Conservation (phyloP, 2,797 vertebrate species). For the Urocyon cinereoargenteus region DNA sequence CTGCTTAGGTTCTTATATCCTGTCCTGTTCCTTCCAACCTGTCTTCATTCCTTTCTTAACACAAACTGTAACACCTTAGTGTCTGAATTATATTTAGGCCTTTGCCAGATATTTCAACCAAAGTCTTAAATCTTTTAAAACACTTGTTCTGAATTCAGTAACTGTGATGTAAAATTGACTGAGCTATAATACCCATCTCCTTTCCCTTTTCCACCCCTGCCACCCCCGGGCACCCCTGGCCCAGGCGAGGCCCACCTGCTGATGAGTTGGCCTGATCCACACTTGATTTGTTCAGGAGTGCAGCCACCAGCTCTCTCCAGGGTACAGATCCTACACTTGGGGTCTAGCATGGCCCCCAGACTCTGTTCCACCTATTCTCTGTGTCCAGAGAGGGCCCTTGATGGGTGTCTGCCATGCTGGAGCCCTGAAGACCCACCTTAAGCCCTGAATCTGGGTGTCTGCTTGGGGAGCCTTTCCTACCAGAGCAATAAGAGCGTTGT, state of each 20-base stretch:
- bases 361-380: neutral
- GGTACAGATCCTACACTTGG: neutral
- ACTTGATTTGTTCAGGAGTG: neutral
- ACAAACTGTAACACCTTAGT: neutral
- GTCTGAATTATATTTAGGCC: neutral
- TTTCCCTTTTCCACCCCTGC: no score
- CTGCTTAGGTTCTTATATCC: neutral
- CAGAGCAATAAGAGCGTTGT: neutral
- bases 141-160: neutral
- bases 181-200: neutral
- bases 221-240: neutral
- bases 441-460: neutral
- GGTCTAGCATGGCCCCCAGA: neutral
- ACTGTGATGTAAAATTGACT: neutral
- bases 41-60: neutral
- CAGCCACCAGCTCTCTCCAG: neutral
- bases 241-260: neutral
- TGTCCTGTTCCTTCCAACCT: neutral
- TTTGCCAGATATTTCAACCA: neutral
- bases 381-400: neutral
- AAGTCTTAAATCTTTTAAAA: neutral
- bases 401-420: neutral
- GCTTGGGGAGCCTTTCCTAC: conserved; percentile 33
- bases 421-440: neutral
- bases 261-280: no score